These are phyloP conservation scores for Hemibagrus guttatus DNA, from an alignment of 2,797 vertebrate genomes.

Conservation along the genomic window DNA sequence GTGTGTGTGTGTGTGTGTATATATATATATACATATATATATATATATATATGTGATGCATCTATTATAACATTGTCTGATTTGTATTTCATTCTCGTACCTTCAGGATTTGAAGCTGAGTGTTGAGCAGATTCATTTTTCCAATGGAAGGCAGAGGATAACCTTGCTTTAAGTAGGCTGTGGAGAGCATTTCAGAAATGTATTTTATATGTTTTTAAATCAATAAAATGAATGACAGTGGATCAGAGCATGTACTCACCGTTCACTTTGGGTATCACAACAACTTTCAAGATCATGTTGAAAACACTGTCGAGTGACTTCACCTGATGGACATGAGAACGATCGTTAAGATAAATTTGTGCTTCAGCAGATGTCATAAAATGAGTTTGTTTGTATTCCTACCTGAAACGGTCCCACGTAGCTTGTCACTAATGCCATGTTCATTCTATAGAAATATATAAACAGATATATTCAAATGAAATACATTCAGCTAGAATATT, in stretches of 20 bases:
- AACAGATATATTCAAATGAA: not conserved
- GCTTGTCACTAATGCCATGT: constrained; percentile 67
- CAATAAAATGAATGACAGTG: not conserved
- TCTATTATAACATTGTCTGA: not conserved
- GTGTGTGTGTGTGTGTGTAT: too few relatives aligned
- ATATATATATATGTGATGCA: too few relatives aligned
- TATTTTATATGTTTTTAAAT: not conserved
- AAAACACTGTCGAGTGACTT: constrained; percentile 63
- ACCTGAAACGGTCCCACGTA: constrained; percentile 76
- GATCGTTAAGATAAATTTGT: not conserved
- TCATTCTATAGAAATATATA: constrained; percentile 62
- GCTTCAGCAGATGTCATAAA: not conserved
- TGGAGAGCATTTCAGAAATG: not conserved
- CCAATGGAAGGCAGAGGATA: constrained; percentile 74
- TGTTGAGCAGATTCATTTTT: constrained; percentile 71
- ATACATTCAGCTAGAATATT: not conserved
- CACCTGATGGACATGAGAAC: constrained; percentile 61
- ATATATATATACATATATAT: too few relatives aligned
- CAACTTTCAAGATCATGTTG: constrained; percentile 64
- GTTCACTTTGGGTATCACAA: constrained; percentile 71
- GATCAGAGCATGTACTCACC: constrained; percentile 62
- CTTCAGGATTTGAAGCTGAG: constrained; percentile 72
- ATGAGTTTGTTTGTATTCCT: constrained; percentile 27
- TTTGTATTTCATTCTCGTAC: constrained; percentile 55
- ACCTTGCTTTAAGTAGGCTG: constrained; percentile 68